Conservation (phyloP, 2,888 invertebrate genomes). For the Sarcophaga variegata region DNA sequence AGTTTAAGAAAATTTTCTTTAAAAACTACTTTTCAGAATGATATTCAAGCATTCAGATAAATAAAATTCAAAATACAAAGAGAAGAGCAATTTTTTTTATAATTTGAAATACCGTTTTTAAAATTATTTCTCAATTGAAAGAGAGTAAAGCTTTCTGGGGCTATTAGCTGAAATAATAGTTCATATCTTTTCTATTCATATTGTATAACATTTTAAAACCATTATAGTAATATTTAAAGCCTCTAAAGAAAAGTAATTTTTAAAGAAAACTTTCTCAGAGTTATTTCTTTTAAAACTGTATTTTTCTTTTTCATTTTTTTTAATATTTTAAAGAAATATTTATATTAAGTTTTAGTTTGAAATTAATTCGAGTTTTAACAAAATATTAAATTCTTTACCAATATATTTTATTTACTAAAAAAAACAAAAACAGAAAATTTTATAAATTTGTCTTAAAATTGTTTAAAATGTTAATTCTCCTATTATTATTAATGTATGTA, state of each 20-base stretch:
- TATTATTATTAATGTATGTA: slow-evolving; percentile 31
- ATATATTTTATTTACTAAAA: slow-evolving; percentile 6
- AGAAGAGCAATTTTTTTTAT: not conserved
- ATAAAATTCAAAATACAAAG: not conserved
- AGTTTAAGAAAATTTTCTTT: slow-evolving; percentile 56
- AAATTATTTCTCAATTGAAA: not conserved
- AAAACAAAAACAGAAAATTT: slow-evolving; percentile 39
- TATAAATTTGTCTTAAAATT: slow-evolving; percentile 50
- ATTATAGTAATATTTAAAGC: slow-evolving; percentile 15
- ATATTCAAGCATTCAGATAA: not conserved
- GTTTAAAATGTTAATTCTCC: slow-evolving; percentile 44
- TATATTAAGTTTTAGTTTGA: slow-evolving; percentile 15
- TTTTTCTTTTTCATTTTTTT: slow-evolving; percentile 71
- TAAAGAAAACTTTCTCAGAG: slow-evolving; percentile 53
- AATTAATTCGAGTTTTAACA: slow-evolving; percentile 58
- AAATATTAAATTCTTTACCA: not conserved
- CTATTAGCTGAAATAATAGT: not conserved
- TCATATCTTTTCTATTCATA: not conserved
- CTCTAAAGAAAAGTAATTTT: slow-evolving; percentile 39
- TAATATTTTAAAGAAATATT: slow-evolving; percentile 70
- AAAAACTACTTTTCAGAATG: slow-evolving; percentile 30
- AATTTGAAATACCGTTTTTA: not conserved
- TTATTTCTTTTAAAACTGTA: not conserved
- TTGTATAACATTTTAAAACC: slow-evolving; percentile 4
- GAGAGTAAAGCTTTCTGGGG: not conserved